A percentile compares a stretch with the other conserved stretches of the same genome.
phyloP scores from a whole-genome alignment of 2,888 invertebrate species.

The Synergus laeviventris region DNA sequence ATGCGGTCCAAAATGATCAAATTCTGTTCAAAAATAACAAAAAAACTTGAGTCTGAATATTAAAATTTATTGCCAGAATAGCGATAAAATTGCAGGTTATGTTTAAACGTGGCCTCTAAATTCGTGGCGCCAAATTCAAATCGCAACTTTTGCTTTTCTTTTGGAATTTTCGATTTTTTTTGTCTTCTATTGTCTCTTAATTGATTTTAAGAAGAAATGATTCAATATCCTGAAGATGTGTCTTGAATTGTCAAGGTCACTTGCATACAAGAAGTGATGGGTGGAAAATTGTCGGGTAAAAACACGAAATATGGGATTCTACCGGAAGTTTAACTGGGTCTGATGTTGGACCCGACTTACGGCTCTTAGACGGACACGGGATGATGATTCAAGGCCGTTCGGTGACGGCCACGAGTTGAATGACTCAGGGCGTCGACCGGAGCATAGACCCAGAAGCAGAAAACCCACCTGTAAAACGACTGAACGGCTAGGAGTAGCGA shows the following conservation, averaged over 20 bases:
- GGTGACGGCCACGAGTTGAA: conserved; percentile 68
- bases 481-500: conserved; percentile 30
- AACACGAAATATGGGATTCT: conserved; percentile 38
- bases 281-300: not conserved
- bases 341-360: conserved; percentile 41
- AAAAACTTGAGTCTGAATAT: not conserved
- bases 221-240: not conserved
- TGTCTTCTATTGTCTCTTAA: not conserved
- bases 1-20: not conserved
- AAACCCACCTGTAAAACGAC: conserved; percentile 52
- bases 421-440: conserved; percentile 74
- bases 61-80: not conserved
- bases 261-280: not conserved
- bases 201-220: not conserved
- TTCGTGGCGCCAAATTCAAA: not conserved
- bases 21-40: not conserved
- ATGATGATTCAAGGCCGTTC: conserved; percentile 63
- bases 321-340: conserved; percentile 51
- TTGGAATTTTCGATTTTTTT: not conserved
- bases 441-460: conserved; percentile 52
- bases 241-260: not conserved
- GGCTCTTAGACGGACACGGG: conserved; percentile 47
- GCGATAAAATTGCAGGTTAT: not conserved
- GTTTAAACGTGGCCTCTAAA: not conserved
- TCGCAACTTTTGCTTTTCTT: not conserved